Base-by-base conservation (phyloP, 2,888 invertebrate genomes). In the Habrosyne pyritoides region DNA sequence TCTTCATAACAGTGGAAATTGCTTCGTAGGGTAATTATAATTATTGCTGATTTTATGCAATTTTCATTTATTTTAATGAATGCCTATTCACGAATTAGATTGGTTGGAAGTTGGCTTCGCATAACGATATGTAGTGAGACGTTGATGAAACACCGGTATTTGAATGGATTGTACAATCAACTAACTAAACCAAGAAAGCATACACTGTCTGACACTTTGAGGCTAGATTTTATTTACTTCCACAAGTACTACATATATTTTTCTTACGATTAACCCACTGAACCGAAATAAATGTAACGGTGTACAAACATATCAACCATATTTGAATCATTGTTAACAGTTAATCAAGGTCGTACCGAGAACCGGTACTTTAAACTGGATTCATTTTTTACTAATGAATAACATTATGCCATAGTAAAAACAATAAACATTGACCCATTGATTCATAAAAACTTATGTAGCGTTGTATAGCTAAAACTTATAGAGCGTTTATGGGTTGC, bases 291-390 rank as follows among this genome's bases (percentile, higher is more conserved):
- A 59, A 62, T 63, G 58, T 71, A 79, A 72, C 76, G 64, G 75
- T 65, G 55, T 48, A 46, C 62, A 64, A 71, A 77, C 59, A 56
- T 60, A 60, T 55, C 52, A 67, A 65, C 50, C 10, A 50, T 49
- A 67, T 63, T 68, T 69, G 61, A 64, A 18, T 42, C 68, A 68
- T 63, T 61, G 64, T 61, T 53, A 58, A 64, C 57, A 50, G 49
- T 55, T 57, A 53, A 56, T 63, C 84, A 87, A 87, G 88, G 87
- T 82, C 86, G 75, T 69, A 67, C 64, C 54, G 58, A 66, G 66
- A 81, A 83, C 84, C 82, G 82, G 84, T 84, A 79, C 59, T 63
- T 55, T 68, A 75, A 83, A 77, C 81, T 80, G 78, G 75, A 80
- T 73, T 69, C 28, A 58, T 72, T 87, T 86, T 86, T 85, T 84